Evolutionary conservation across 2,888 invertebrate species (phyloP), one percentile per base, ranked within the genome.

Genomic region (Ochlodes sylvanus): DNA sequence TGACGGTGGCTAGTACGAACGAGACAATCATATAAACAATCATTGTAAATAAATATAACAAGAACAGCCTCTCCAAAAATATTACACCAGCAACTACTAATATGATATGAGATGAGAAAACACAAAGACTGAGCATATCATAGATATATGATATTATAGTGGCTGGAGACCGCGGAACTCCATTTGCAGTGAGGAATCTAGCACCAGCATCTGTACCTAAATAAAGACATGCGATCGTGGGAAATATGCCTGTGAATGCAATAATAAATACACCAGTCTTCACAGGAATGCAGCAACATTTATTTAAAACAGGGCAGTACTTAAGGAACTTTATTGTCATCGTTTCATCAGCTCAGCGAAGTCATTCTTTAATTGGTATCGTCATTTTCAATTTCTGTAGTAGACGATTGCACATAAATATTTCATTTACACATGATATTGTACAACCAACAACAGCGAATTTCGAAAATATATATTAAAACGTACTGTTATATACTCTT

Each of bases 191-290:
- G 2, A 62, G 34, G 1, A 62, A n/a, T 17, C 12, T 7, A n/a
- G 27, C 38, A 14, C 54, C 54, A 10, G 1, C 15, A 41, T n/a
- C 15, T 5, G 42, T 54, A 27, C 50, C 42, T 2, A 63, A 41
- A 41, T 27, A 55, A 9, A 63, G 10, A 27, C 63, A 73, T 69
- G 17, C 71, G 32, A 52, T 7, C 38, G 79, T 74, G 3, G 83
- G 78, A 38, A 83, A 52, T n/a, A 80, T 54, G 56, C 83, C 84
- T 58, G 73, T 71, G 14, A 70, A 21, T 55, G 76, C 77, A 71
- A 83, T 82, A 14, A 81, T 34, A 66, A 72, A 74, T 9, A 73
- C 62, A 34, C 76, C 78, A 12, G 44, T 65, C 67, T 70, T 70
- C 42, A 83, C 63, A 34, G 78, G 69, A 57, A 79, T 58, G 64